phyloP scores from a whole-genome alignment of 2,113 vertebrate genomes.

The Ammodytes marinus region DNA sequence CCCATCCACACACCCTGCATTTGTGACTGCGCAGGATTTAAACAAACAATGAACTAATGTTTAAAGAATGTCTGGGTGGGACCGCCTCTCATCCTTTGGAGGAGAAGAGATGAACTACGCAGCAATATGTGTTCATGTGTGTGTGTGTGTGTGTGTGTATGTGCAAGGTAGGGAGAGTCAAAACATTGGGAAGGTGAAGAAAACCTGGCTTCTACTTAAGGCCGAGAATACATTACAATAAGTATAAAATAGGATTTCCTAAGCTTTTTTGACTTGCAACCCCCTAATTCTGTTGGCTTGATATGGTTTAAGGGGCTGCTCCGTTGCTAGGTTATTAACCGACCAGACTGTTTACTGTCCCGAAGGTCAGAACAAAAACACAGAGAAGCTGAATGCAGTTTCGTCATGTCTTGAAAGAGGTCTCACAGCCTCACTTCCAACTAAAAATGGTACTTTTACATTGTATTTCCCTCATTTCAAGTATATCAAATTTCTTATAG shows the following conservation, averaged over 20 bases:
- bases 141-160: slow-evolving; percentile 23
- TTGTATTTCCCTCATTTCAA: too few species aligned
- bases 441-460: too few species aligned
- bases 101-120: slow-evolving; percentile 53
- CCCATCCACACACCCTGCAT: slow-evolving; percentile 62
- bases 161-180: not conserved
- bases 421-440: not conserved
- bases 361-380: not conserved
- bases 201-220: not conserved
- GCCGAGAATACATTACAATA: not conserved
- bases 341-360: slow-evolving; percentile 2
- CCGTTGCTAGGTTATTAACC: not conserved
- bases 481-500: not conserved
- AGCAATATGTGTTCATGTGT: slow-evolving; percentile 32
- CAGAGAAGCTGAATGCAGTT: too few species aligned
- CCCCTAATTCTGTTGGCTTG: not conserved
- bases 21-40: slow-evolving; percentile 72
- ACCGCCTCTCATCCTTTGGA: slow-evolving; percentile 68
- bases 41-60: slow-evolving; percentile 78
- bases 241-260: not conserved
- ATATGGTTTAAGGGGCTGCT: not conserved
- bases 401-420: too few species aligned
- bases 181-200: slow-evolving; percentile 4
- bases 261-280: not conserved
- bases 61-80: slow-evolving; percentile 80